A percentile compares a stretch with the other conserved stretches of the same genome.
phyloP scores from a whole-genome alignment of 2,113 vertebrate species.

The Lamprotornis superbus region DNA sequence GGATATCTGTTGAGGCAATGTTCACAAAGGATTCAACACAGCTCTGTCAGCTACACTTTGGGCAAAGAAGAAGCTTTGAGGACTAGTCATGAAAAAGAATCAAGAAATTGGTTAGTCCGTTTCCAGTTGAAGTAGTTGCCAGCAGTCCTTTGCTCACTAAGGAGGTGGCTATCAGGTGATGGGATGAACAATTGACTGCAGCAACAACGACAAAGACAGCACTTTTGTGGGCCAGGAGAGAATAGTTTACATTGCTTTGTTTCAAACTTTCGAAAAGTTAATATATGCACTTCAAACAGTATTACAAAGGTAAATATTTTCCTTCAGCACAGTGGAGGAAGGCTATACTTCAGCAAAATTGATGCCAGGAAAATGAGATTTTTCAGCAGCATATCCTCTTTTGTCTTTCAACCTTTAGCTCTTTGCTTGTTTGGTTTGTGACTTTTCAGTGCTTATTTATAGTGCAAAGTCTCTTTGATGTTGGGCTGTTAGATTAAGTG shows the following conservation, averaged over 20 bases:
- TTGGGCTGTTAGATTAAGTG: slow-evolving; percentile 6
- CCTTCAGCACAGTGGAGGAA: neutral
- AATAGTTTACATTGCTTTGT: neutral
- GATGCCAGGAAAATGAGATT: neutral
- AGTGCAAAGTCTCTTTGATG: slow-evolving; percentile 7
- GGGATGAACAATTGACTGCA: neutral
- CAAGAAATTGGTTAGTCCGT: neutral
- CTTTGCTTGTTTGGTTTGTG: neutral
- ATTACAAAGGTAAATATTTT: neutral
- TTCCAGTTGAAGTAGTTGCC: neutral
- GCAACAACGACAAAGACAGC: neutral
- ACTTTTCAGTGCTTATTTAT: neutral
- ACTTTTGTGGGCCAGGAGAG: neutral
- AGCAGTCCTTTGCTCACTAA: neutral
- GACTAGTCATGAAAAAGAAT: neutral
- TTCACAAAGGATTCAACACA: rapidly evolving
- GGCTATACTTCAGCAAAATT: neutral
- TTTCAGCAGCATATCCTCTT: neutral
- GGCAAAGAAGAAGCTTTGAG: neutral
- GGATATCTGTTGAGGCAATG: neutral
- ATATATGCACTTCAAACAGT: neutral
- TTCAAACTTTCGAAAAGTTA: neutral
- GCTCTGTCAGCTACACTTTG: neutral
- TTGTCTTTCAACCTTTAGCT: slow-evolving; percentile 1
- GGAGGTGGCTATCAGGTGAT: neutral